Evolutionary conservation across 2,888 invertebrate genomes (phyloP), one percentile per base, ranked within the genome.

Genomic region (Petrolisthes cinctipes): DNA sequence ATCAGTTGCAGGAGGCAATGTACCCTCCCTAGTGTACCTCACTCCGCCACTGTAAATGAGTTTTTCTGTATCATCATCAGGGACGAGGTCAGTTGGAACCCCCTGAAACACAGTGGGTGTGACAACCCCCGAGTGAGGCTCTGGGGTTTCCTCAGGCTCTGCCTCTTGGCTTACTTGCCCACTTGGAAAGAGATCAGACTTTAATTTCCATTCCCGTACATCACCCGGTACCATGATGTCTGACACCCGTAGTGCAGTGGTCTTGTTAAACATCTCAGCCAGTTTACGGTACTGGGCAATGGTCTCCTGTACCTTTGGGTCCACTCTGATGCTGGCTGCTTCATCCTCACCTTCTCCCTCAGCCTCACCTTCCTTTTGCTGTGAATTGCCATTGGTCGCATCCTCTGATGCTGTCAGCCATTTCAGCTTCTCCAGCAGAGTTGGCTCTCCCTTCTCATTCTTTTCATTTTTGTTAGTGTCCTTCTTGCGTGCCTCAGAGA

Each of bases 391-490:
- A 86, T 90, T 89, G 14, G 90, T 88, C 54, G 89, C 86, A 71
- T 89, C 89, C 68, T 91, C 82, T 14, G 90, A 87, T 7, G 89
- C 89, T 11, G 97, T 97, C 82, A 97, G 93, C 92, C 96, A 95
- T 80, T 96, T 95, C 91, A 97, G 97, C 90, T 97, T 95, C 92
- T 97, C 97, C 86, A 97, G 96, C 71, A 97, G 93, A 0, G 97
- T 96, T 84, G 96, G 95, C 91, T 96, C 96, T 7, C 91, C 91
- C 56, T 89, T 91, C 17, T 89, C 86, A 68, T 78, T 89, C 80
- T 83, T 91, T 88, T 92, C 95, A 94, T 93, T 92, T 91, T 93
- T 93, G 92, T 94, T 94, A 89, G 92, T 94, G 94, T 91, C 94
- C 94, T 92, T 91, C 91, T 91, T 91, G 89, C 54, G 94, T 91